phyloP scores from a whole-genome alignment of 2,113 vertebrate genomes.

The Furnarius figulus region DNA sequence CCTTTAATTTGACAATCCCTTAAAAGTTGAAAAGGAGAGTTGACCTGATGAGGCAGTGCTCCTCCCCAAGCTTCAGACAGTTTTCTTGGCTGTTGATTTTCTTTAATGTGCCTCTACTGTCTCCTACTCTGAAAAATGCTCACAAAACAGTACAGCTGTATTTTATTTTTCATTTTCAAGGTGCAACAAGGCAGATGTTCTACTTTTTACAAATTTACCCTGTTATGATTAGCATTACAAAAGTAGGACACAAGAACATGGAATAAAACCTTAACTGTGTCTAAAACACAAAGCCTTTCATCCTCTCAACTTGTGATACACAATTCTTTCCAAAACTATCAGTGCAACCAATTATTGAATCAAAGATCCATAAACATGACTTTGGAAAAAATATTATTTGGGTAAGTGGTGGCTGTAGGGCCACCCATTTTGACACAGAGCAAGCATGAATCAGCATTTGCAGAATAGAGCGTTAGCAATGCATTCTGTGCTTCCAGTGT shows the following conservation, averaged over 20 bases:
- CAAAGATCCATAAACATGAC: not conserved
- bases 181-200: not conserved
- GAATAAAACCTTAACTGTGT: not conserved
- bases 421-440: rapidly evolving
- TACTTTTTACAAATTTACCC: not conserved
- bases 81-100: not conserved
- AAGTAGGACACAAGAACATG: not conserved
- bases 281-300: not conserved
- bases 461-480: not conserved
- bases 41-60: not conserved
- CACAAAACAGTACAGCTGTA: not conserved
- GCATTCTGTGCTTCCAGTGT: not conserved
- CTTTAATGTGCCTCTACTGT: not conserved
- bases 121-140: not conserved
- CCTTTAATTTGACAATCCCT: slow-evolving; percentile 12
- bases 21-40: not conserved
- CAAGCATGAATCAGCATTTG: not conserved
- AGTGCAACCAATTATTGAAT: not conserved
- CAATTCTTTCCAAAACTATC: not conserved
- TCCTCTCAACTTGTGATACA: not conserved
- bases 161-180: not conserved
- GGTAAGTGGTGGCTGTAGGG: not conserved
- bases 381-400: not conserved
- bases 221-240: not conserved
- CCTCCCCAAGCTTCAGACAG: not conserved